Evolutionary conservation across 2,113 vertebrate genomes (phyloP).

Genomic region (Aix galericulata): DNA sequence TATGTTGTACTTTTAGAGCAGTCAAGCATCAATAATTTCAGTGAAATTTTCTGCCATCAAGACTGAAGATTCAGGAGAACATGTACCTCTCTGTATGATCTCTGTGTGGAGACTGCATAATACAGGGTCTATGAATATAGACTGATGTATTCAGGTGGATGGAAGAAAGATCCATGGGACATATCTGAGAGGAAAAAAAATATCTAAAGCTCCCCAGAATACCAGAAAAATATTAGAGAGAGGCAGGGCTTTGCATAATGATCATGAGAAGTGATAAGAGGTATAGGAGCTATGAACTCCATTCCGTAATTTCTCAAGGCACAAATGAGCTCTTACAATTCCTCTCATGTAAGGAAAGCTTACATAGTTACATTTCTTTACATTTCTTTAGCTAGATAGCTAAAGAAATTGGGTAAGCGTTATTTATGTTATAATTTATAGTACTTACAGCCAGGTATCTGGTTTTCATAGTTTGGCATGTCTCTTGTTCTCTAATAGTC

Average conservation of each 20-base stretch:
- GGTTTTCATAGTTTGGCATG: background rate
- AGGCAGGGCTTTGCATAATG: background rate
- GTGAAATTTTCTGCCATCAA: background rate
- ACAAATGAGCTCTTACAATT: background rate
- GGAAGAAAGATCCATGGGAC: background rate
- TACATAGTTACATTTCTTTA: too few relatives aligned
- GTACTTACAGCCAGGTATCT: background rate
- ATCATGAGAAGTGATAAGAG: background rate
- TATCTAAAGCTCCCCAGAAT: background rate
- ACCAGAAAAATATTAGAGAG: background rate
- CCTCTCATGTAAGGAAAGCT: background rate
- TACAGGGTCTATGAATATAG: background rate
- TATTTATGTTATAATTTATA: background rate
- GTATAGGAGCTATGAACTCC: background rate
- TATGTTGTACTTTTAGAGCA: background rate
- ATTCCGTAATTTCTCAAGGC: background rate
- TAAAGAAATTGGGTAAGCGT: background rate
- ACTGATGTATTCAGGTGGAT: background rate
- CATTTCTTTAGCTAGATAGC: background rate
- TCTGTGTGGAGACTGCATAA: background rate
- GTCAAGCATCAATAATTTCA: background rate
- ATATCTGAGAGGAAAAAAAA: background rate
- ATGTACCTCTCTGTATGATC: background rate
- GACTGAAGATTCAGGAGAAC: background rate
- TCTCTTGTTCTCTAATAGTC: background rate